phyloP scores from a whole-genome alignment of 1,140 invertebrate genomes.

The Drosophila pruinosa region DNA sequence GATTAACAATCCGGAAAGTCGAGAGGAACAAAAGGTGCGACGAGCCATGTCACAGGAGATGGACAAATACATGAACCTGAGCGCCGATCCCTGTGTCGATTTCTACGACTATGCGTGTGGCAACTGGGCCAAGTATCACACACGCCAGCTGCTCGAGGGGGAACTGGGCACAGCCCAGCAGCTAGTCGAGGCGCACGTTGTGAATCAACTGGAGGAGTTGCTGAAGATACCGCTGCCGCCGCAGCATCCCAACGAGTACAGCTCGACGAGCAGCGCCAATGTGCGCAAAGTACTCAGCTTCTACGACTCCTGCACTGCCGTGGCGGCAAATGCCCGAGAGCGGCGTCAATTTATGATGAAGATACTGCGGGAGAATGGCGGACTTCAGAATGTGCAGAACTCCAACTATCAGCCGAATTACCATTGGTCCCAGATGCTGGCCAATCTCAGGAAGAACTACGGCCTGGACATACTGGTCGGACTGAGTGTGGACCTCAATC shows the following conservation, averaged over 20 bases:
- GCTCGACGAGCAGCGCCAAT: conserved; percentile 18
- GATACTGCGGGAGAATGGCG: conserved; percentile 55
- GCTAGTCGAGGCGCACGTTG: conserved; percentile 38
- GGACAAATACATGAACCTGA: conserved; percentile 89
- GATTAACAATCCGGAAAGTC: conserved; percentile 20
- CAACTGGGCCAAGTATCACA: conserved; percentile 84
- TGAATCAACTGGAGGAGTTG: conserved; percentile 45
- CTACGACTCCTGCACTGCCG: conserved; percentile 91
- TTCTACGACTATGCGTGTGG: conserved; percentile 88
- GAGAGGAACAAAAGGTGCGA: conserved; percentile 45
- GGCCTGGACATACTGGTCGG: conserved; percentile 72
- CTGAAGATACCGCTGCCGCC: conserved; percentile 35
- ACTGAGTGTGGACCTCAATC: conserved; percentile 58
- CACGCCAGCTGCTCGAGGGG: conserved; percentile 29
- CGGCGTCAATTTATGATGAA: conserved; percentile 50
- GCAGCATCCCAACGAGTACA: conserved; percentile 39
- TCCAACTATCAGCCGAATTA: conserved; percentile 54
- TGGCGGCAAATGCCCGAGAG: conserved; percentile 31
- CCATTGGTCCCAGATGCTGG: conserved; percentile 59
- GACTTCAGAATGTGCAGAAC: conserved; percentile 47
- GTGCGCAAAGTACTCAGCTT: conserved; percentile 89
- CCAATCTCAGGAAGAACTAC: conserved; percentile 52
- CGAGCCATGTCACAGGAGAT: conserved; percentile 84
- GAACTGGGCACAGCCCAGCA: conserved; percentile 51
- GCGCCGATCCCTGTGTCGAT: conserved; percentile 92